Percentiles rank a stretch among this genome's conserved stretches.
Evolutionary conservation across 1,140 invertebrate species (phyloP).

Genomic region (Trialeurodes vaporariorum): DNA sequence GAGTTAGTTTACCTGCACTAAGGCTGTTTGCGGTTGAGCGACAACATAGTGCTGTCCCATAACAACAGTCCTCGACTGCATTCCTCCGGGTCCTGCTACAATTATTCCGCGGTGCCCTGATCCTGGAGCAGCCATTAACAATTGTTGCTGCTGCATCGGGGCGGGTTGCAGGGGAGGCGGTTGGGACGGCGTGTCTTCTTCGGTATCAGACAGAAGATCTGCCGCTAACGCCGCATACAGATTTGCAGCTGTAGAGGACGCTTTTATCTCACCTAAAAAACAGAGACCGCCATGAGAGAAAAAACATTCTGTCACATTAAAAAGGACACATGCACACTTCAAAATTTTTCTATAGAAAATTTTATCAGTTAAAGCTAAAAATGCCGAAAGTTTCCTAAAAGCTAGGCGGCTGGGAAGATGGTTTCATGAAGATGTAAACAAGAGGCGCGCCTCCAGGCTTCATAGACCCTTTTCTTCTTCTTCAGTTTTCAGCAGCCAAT

Average conservation of each 20-base stretch:
- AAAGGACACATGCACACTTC: too few relatives aligned
- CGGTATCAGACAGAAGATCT: slow-evolving; percentile 56
- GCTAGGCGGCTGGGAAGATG: too few relatives aligned
- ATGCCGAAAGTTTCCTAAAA: too few relatives aligned
- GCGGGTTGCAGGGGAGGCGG: neutral
- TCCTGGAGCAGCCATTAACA: slow-evolving; percentile 5
- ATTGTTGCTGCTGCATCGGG: neutral
- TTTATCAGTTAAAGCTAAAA: too few relatives aligned
- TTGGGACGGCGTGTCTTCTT: slow-evolving; percentile 25
- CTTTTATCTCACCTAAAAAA: slow-evolving; percentile 28
- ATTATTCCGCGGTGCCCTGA: slow-evolving; percentile 20
- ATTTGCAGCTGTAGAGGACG: slow-evolving; percentile 57
- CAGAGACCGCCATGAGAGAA: slow-evolving; percentile 9
- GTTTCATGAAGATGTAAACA: too few relatives aligned
- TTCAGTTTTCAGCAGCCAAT: too few relatives aligned
- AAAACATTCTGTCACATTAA: slow-evolving; percentile 27
- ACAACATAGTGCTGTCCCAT: slow-evolving; percentile 37
- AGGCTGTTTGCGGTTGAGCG: slow-evolving; percentile 46
- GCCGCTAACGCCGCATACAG: slow-evolving; percentile 55
- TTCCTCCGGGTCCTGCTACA: slow-evolving; percentile 17
- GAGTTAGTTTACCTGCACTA: slow-evolving; percentile 32
- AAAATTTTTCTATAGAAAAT: too few relatives aligned
- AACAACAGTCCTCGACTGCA: slow-evolving; percentile 16
- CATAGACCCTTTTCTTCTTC: too few relatives aligned
- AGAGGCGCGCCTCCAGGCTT: too few relatives aligned